Base-by-base conservation (phyloP, 2,797 vertebrate genomes). In the Alcedo atthis region DNA sequence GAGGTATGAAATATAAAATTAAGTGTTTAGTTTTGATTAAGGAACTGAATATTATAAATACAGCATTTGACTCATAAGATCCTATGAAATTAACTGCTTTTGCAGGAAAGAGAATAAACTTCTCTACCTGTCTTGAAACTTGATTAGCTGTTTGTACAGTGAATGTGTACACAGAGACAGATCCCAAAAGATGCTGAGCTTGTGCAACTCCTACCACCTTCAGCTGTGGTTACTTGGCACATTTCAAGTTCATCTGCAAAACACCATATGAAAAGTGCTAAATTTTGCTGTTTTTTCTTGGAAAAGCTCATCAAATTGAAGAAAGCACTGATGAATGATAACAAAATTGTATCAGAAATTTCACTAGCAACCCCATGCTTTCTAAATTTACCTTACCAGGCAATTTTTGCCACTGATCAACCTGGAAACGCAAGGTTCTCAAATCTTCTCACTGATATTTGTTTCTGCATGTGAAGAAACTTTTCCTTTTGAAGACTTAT, bases 21-120 rank as follows among this genome's bases (percentile, higher is more conserved):
- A 93, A 93, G 80, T 69, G 77, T 89, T 94, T 95, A 79, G 70
- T 79, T 96, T 92, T 95, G 89, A 93, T 92, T 94, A 92, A 91
- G 80, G 70, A 95, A 86, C 19, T 46, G 87, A 92, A 81, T 53
- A 85, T 76, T 74, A 73, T 92, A 95, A 94, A 95, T 92, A 94
- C 63, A 89, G 33, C 70, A 79, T 93, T 89, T 91, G 70, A 88
- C 78, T 94, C 85, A 81, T 84, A 18, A 89, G 80, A 89, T 76
- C 57, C 74, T 77, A 63, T 49, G 59, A 91, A 93, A 89, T 93
- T 93, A 94, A 86, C 77, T 81, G 63, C 74, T 74, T 87, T 93
- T 87, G 62, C 59, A 91, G 45, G 42, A 85, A 93, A 28, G 26
- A 87, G 74, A 94, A 85, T 63, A 88, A 95, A 91, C 80, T 88